Evolutionary conservation across 2,888 invertebrate genomes (phyloP).

Genomic region (Heliothis peltigera): DNA sequence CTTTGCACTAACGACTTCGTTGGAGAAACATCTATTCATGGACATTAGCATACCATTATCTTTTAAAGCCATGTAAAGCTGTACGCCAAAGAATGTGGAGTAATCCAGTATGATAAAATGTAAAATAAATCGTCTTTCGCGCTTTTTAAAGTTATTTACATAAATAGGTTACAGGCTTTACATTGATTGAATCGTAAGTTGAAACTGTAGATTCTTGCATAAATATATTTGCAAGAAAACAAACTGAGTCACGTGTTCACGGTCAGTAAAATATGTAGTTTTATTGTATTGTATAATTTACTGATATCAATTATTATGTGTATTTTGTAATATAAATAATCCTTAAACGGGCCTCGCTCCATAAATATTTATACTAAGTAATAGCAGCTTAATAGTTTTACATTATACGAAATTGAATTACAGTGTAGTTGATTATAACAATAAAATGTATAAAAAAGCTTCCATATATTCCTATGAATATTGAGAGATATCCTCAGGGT

Average conservation of each 20-base stretch:
- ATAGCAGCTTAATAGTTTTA: conserved; percentile 32
- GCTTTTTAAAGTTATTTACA: conserved; percentile 67
- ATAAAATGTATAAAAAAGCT: conserved; percentile 59
- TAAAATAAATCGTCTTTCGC: conserved; percentile 68
- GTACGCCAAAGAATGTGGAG: conserved; percentile 74
- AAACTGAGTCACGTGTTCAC: conserved; percentile 20
- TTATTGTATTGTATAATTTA: conserved; percentile 12
- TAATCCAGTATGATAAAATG: conserved; percentile 73
- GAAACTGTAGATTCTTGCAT: conserved; percentile 38
- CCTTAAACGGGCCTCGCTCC: conserved; percentile 18
- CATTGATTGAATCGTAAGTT: conserved; percentile 67
- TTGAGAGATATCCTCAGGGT: conserved; percentile 70
- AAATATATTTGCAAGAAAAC: conserved; percentile 40
- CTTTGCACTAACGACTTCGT: conserved; percentile 67
- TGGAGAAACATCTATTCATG: conserved; percentile 69
- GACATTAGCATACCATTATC: conserved; percentile 80
- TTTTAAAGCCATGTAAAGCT: conserved; percentile 75
- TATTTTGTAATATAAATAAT: conserved; percentile 17
- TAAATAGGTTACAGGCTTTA: conserved; percentile 68
- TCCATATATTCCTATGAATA: conserved; percentile 67
- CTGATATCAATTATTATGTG: conserved; percentile 12
- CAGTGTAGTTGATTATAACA: conserved; percentile 56
- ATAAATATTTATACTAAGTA: conserved; percentile 29
- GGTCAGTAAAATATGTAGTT: conserved; percentile 10
- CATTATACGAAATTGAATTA: conserved; percentile 56